Evolutionary conservation across 1,140 invertebrate species (phyloP), one percentile per base, ranked within the genome.

Genomic region (Agrypnia vestita): DNA sequence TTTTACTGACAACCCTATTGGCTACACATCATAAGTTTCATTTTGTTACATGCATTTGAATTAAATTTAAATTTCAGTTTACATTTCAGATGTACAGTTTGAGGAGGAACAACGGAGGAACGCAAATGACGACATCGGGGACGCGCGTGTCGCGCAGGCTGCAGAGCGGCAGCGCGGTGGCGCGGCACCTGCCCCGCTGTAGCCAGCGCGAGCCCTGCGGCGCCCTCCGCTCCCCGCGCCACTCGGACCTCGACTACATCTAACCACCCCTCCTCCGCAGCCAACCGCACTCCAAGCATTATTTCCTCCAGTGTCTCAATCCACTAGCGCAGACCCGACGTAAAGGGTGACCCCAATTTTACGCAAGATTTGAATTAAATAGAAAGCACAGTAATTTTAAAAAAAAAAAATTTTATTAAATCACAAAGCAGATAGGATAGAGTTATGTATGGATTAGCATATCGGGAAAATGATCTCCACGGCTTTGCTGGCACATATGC

Each of bases 41-140:
- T 55, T 55, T 62, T 62, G 59, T 62, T 21, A 21, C 17, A 78
- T n/a, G n/a, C n/a, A n/a, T n/a, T n/a, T n/a, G n/a, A n/a, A n/a
- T n/a, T n/a, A n/a, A n/a, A n/a, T n/a, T n/a, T n/a, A n/a, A n/a
- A n/a, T n/a, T n/a, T n/a, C n/a, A n/a, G 25, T 35, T 35, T 35
- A 35, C 25, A 35, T 35, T 81, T 13, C 76, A 81, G 80, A 81
- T 81, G 80, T 72, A 79, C 80, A 81, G 72, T 79, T 59, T 81
- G 51, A 78, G 78, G 62, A 47, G 76, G 76, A 81, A 75, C n/a
- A 64, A 64, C 61, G 72, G 43, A 47, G 80, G 72, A n/a, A 82
- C 80, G 8, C 80, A 82, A 73, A 12, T 79, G 71, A 82, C 80
- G 44, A 75, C 59, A 4, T 82, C 80, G 12, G 80, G 77, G 51